Percentiles rank a stretch among this genome's conserved stretches.
phyloP scores from a whole-genome alignment of 2,113 vertebrate genomes.

The Aptenodytes forsteri region DNA sequence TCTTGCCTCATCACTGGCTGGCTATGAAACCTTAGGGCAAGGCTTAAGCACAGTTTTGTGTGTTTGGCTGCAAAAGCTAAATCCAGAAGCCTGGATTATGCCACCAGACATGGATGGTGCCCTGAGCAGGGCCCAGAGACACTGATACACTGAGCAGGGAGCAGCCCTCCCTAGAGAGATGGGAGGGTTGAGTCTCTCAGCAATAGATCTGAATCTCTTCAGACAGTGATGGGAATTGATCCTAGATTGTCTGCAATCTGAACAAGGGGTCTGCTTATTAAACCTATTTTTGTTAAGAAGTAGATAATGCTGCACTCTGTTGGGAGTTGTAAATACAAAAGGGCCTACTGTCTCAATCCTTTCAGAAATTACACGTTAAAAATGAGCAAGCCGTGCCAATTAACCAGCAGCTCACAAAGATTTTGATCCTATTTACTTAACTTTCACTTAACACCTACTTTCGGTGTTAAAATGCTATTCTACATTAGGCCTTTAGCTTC shows the following conservation, averaged over 20 bases:
- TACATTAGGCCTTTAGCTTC: neutral
- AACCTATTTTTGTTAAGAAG: neutral
- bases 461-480: neutral
- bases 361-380: neutral
- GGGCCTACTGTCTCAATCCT: neutral
- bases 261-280: neutral
- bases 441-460: neutral
- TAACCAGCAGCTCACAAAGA: neutral
- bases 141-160: neutral
- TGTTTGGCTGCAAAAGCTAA: neutral
- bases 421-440: neutral
- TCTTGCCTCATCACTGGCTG: neutral
- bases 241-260: neutral
- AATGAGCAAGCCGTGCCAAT: neutral
- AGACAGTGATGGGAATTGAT: neutral
- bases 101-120: neutral
- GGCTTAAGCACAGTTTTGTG: neutral
- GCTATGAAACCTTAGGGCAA: neutral
- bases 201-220: neutral
- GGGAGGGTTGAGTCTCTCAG: neutral
- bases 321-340: neutral
- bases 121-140: accelerated
- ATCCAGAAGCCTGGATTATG: neutral
- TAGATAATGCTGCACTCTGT: neutral
- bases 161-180: neutral